Evolutionary conservation across 2,113 vertebrate genomes (phyloP).

Genomic region (Neolamprologus sp.): DNA sequence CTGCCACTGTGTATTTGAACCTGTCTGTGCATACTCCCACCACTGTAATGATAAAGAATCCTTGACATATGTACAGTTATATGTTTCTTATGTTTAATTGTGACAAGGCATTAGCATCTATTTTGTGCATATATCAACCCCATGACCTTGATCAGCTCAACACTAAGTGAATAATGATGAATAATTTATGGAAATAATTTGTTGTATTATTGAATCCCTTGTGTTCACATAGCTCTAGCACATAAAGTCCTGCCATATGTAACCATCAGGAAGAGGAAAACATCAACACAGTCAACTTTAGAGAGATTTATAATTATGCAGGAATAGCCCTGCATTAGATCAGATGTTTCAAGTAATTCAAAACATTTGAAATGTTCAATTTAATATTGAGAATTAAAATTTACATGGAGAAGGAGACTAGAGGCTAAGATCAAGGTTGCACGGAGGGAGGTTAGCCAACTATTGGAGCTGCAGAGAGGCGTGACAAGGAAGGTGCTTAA

Average conservation of each 20-base stretch:
- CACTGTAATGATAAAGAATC: conserved; percentile 3
- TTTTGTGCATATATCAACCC: not conserved
- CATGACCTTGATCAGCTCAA: conserved; percentile 33
- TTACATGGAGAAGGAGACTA: not conserved
- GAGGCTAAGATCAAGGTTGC: not conserved
- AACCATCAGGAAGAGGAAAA: not conserved
- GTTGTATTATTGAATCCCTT: conserved; percentile 18
- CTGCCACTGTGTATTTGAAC: not conserved
- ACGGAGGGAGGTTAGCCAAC: not conserved
- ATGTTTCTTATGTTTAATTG: conserved; percentile 7
- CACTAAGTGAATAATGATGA: conserved; percentile 21
- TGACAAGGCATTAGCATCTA: conserved; percentile 15
- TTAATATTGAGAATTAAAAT: not conserved
- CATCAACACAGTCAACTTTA: not conserved
- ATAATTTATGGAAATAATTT: conserved; percentile 42
- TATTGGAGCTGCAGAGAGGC: not conserved
- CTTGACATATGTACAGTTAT: conserved; percentile 22
- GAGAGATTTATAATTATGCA: not conserved
- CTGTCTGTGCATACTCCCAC: not conserved
- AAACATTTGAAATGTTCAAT: not conserved
- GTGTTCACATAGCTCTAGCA: conserved; percentile 11
- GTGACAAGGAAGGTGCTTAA: not conserved
- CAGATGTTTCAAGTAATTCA: not conserved
- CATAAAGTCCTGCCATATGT: not conserved
- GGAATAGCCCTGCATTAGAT: not conserved